Evolutionary conservation across 2,113 vertebrate species (phyloP).

Genomic region (Sterna hirundo): DNA sequence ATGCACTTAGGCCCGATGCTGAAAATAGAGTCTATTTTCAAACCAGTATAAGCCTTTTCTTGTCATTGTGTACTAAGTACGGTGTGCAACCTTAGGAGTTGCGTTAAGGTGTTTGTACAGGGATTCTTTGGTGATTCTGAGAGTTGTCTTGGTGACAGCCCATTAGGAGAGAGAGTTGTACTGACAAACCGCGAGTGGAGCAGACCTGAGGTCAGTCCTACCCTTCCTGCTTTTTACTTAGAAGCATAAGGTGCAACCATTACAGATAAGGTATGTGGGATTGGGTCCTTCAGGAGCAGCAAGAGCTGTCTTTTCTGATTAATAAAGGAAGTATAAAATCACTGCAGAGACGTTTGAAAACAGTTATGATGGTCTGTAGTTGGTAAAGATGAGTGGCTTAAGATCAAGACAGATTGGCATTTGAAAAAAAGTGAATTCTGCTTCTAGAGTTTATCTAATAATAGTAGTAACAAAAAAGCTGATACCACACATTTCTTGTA

Average conservation of each 20-base stretch:
- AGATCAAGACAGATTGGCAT: background rate
- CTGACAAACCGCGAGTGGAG: background rate
- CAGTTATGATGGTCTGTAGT: background rate
- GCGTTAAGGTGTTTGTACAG: background rate
- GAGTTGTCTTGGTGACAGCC: constrained; percentile 33
- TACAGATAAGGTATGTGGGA: background rate
- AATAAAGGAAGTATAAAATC: background rate
- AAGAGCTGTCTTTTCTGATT: background rate
- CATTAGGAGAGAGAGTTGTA: background rate
- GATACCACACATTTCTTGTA: background rate
- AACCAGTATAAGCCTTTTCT: background rate
- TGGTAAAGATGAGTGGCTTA: background rate
- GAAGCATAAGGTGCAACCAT: background rate
- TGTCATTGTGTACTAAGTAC: background rate
- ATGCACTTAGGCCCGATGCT: background rate
- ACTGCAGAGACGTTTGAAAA: background rate
- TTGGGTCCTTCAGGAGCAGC: background rate
- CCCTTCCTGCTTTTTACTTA: background rate
- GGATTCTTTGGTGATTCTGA: background rate
- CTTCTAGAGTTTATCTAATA: background rate
- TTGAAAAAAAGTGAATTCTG: background rate
- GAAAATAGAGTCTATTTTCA: background rate
- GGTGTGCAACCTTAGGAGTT: background rate
- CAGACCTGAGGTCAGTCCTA: background rate
- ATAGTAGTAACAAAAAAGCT: background rate